Conservation (phyloP, 2,888 invertebrate genomes). For the Drosophila birchii region DNA sequence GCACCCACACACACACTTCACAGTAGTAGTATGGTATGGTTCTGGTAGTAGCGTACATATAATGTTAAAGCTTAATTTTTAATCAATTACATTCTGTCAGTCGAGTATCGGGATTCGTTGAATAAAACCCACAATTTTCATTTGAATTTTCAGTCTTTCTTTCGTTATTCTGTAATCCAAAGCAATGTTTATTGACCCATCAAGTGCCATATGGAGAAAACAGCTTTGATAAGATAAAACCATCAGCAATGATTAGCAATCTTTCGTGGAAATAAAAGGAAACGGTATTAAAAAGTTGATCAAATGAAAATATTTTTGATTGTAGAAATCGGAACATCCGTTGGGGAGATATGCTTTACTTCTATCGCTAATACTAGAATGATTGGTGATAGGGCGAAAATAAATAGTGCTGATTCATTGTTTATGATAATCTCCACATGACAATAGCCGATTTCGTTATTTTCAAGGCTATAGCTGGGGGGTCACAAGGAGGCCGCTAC, state of each 20-base stretch:
- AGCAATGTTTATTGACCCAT: background rate
- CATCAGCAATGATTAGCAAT: constrained; percentile 3
- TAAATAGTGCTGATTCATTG: constrained; percentile 31
- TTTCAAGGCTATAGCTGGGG: constrained; percentile 21
- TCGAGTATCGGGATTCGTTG: constrained; percentile 35
- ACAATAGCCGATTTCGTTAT: constrained; percentile 6
- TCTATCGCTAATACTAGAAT: constrained; percentile 9
- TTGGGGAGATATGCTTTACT: constrained; percentile 1
- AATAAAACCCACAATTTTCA: constrained; percentile 33
- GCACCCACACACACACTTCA: constrained; percentile 43
- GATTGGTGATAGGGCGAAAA: constrained; percentile 8
- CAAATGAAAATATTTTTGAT: background rate
- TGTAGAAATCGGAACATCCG: constrained; percentile 20
- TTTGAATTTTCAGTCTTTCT: background rate
- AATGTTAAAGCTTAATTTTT: constrained; percentile 59
- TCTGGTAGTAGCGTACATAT: constrained; percentile 57
- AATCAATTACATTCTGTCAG: constrained; percentile 43
- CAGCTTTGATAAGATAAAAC: constrained; percentile 18
- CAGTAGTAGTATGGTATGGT: constrained; percentile 64
- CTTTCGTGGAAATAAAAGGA: background rate
- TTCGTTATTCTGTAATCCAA: background rate
- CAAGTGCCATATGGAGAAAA: background rate
- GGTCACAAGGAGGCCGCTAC: constrained; percentile 13
- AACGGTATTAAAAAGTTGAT: constrained; percentile 1
- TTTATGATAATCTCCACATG: constrained; percentile 19